Base-by-base conservation (phyloP, 2,888 invertebrate genomes). In the Pemphredon lugubris region DNA sequence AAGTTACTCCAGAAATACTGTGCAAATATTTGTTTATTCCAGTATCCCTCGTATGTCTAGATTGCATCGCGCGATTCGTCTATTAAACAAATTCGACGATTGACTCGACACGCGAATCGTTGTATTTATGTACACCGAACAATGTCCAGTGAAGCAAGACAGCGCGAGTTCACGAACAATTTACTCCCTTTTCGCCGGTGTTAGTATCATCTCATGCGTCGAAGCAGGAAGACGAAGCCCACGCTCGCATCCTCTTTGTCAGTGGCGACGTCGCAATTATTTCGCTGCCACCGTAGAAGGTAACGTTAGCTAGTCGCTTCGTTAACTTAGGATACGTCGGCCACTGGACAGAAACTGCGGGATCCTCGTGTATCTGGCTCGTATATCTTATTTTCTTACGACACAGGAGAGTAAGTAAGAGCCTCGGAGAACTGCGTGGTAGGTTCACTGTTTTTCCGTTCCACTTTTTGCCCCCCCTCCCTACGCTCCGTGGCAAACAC, bases 371-470 rank as follows among this genome's bases (percentile, higher is more conserved):
- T 76, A 76, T 77, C 77, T 66, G 58, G 32, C 66, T 79, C 77
- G 57, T 83, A 80, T 76, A 83, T 84, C 81, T 84, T 82, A 75
- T 75, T 80, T 83, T 81, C 80, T 80, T 73, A 63, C 70, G 40
- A 66, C 45, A 53, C 48, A 13, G 47, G 34, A n/a, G 26, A 6
- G 21, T 32, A 50, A 53, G 39, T 30, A 32, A 48, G 54, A 30
- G 26, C 44, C 16, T 30, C 34, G 18, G 18, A 64, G 61, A 53
- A 64, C 45, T 40, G 30, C 47, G 50, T 23, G 39, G 18, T 11
- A 26, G 39, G 69, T 37, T 42, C 55, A 48, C 37, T 11, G 51
- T 23, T 54, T 40, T 47, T n/a, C 40, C 57, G 50, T 65, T 64
- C 48, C 67, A 60, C 73, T 79, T 84, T 82, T 81, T 77, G 78